These are phyloP conservation scores for Plumapathes pennacea DNA, from an alignment of 92 coral and sea anemone genomes.

Conservation along the genomic window DNA sequence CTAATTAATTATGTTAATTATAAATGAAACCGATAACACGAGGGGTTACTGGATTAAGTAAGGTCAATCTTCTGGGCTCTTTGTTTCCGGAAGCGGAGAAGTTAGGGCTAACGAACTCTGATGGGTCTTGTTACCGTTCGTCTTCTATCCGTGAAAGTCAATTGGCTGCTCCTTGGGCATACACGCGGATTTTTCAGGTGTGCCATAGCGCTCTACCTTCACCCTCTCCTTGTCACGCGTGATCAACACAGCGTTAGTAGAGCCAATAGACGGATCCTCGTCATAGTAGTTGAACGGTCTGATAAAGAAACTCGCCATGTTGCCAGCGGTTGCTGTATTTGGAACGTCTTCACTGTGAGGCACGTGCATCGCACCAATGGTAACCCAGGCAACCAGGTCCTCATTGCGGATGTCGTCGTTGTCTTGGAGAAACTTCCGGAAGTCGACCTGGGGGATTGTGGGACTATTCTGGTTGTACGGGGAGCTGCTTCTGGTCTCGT, in stretches of 20 bases:
- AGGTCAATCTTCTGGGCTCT: no score
- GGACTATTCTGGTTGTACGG: constrained; percentile 72
- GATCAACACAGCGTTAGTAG: constrained; percentile 72
- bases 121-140: no score
- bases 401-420: constrained; percentile 79
- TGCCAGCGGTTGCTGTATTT: constrained; percentile 80
- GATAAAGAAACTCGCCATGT: constrained; percentile 73
- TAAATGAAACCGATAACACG: no score
- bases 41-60: no score
- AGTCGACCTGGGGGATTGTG: constrained; percentile 72
- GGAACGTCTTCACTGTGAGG: constrained; percentile 94
- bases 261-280: constrained; percentile 91
- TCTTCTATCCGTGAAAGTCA: constrained; percentile 51
- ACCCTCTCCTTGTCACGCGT: constrained; percentile 45
- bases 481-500: constrained; percentile 72
- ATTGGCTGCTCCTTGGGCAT: constrained; percentile 46
- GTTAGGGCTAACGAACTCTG: no score
- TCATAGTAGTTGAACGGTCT: constrained; percentile 92
- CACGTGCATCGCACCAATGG: constrained; percentile 84
- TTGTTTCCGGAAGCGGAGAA: no score
- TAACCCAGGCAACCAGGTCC: constrained; percentile 92
- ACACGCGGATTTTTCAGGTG: constrained; percentile 75
- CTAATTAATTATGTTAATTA: no score
- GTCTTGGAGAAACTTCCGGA: constrained; percentile 58
- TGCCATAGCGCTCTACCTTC: constrained; percentile 69